Conservation (phyloP, 2,113 vertebrate genomes). For the Periophthalmodon schlosseri region DNA sequence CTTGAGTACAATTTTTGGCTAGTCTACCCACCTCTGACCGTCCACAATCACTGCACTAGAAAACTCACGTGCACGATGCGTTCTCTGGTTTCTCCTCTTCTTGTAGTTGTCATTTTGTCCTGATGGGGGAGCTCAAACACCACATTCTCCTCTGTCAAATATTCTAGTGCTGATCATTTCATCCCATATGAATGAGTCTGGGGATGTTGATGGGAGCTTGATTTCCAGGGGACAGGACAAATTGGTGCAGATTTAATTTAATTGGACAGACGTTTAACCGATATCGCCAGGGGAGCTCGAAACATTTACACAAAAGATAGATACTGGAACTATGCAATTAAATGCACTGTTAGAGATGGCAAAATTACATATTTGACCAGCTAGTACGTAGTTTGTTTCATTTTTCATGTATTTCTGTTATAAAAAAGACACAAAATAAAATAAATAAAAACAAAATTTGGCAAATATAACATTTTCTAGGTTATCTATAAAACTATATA, state of each 20-base stretch:
- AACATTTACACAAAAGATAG: not conserved
- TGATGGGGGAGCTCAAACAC: not conserved
- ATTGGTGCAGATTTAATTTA: slow-evolving; percentile 3
- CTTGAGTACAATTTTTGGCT: too few species aligned
- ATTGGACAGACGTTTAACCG: not conserved
- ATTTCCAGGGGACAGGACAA: slow-evolving; percentile 3
- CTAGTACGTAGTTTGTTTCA: too few species aligned
- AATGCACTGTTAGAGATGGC: not conserved
- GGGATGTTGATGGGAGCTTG: not conserved
- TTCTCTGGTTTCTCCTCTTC: not conserved
- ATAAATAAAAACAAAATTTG: too few species aligned
- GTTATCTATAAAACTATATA: too few species aligned
- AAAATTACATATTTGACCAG: too few species aligned
- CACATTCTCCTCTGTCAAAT: not conserved
- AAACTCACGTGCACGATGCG: not conserved
- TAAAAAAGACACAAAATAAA: too few species aligned
- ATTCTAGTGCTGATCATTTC: not conserved
- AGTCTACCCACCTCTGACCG: too few species aligned
- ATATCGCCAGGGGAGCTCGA: not conserved
- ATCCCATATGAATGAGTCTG: not conserved
- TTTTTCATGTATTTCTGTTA: too few species aligned
- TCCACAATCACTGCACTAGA: too few species aligned
- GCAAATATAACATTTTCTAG: too few species aligned
- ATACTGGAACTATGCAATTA: not conserved
- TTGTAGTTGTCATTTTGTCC: not conserved